Evolutionary conservation across 2,113 vertebrate genomes (phyloP).

Genomic region (Tichodroma muraria): DNA sequence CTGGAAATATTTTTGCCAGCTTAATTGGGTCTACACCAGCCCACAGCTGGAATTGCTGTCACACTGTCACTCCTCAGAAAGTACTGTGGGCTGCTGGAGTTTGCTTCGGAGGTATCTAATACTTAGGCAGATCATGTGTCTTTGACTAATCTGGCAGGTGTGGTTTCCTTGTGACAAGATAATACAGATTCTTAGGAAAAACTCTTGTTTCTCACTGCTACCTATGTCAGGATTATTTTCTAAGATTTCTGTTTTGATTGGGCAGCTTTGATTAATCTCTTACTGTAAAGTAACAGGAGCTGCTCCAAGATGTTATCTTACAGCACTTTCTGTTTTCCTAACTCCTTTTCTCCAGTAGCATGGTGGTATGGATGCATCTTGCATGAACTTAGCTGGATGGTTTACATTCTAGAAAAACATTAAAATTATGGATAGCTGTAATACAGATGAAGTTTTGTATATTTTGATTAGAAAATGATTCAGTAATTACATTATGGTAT

Average conservation of each 20-base stretch:
- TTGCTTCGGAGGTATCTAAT: not conserved
- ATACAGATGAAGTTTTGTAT: not conserved
- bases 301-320: not conserved
- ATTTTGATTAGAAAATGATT: not conserved
- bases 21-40: not conserved
- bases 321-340: not conserved
- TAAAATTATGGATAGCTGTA: not conserved
- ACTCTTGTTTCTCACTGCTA: not conserved
- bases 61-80: not conserved
- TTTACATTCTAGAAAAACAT: not conserved
- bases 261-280: not conserved
- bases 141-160: not conserved
- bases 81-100: fast-evolving
- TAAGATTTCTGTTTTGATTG: not conserved
- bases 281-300: not conserved
- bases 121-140: not conserved
- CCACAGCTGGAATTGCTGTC: not conserved
- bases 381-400: not conserved
- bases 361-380: not conserved
- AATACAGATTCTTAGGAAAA: not conserved
- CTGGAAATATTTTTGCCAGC: not conserved
- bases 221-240: not conserved
- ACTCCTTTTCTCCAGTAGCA: not conserved
- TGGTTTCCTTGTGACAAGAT: not conserved
- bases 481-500: not conserved